Evolutionary conservation across 2,888 invertebrate species (phyloP).

Genomic region (Diarsia rubi): DNA sequence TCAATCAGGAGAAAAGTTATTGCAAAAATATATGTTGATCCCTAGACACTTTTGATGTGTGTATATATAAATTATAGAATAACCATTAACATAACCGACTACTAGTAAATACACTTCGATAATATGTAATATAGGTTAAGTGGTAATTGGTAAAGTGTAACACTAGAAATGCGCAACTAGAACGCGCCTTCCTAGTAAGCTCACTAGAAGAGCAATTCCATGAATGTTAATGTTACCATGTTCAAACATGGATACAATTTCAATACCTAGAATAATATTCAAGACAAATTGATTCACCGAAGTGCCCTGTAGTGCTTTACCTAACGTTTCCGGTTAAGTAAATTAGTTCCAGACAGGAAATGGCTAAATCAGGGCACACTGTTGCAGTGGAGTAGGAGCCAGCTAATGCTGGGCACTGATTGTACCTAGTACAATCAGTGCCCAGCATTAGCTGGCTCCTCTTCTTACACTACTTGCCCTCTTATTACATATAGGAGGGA

Average conservation of each 20-base stretch:
- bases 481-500: no score
- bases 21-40: no score
- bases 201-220: neutral
- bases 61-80: no score
- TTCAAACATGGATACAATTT: neutral
- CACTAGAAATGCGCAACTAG: neutral
- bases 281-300: constrained; percentile 5
- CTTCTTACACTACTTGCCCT: no score
- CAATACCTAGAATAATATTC: neutral
- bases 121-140: neutral
- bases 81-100: neutral
- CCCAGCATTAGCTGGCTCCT: no score
- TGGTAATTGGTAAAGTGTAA: neutral
- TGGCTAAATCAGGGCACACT: constrained; percentile 14
- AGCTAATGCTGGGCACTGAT: no score
- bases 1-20: no score
- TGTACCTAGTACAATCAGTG: neutral
- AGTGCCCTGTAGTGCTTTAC: constrained; percentile 19
- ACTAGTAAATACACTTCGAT: neutral
- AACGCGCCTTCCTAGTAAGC: neutral
- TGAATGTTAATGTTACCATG: neutral
- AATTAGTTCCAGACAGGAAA: constrained; percentile 22
- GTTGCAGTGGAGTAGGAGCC: no score
- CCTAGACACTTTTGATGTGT: no score
- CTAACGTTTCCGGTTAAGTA: constrained; percentile 45